Evolutionary conservation across 2,888 invertebrate species (phyloP).

Genomic region (Tanytarsus gracilentus): DNA sequence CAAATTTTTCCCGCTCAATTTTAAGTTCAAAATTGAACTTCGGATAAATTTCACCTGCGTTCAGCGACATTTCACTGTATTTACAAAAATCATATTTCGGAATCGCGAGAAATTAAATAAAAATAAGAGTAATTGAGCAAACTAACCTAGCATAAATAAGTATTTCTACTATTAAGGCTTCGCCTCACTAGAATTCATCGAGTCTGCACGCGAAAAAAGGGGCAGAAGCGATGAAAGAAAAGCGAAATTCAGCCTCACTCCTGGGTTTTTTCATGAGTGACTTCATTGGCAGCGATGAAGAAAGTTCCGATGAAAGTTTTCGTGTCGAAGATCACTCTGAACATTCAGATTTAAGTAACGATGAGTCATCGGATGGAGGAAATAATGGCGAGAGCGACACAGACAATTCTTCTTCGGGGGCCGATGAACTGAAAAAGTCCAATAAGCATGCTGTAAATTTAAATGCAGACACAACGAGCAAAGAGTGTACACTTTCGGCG

Average conservation of each 20-base stretch:
- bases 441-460: slow-evolving; percentile 35
- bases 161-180: too few species aligned
- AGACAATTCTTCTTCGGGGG: slow-evolving; percentile 33
- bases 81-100: too few species aligned
- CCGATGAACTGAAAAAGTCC: slow-evolving; percentile 37
- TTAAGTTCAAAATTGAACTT: too few species aligned
- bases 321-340: slow-evolving; percentile 71
- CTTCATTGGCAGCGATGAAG: slow-evolving; percentile 30
- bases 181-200: too few species aligned
- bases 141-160: too few species aligned
- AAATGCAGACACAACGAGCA: neutral
- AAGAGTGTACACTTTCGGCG: slow-evolving; percentile 21
- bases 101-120: neutral
- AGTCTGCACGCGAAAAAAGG: neutral
- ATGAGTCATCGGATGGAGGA: neutral
- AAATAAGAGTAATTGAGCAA: neutral
- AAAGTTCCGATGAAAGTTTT: slow-evolving; percentile 84
- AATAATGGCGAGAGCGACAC: slow-evolving; percentile 55
- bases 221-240: neutral
- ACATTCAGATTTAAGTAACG: neutral
- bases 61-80: too few species aligned
- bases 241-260: neutral
- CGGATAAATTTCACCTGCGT: too few species aligned
- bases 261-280: slow-evolving; percentile 30
- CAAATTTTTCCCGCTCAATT: too few species aligned